Evolutionary conservation across 2,113 vertebrate genomes (phyloP), one percentile per base, ranked within the genome.

Genomic region (Tetraodon nigroviridis): DNA sequence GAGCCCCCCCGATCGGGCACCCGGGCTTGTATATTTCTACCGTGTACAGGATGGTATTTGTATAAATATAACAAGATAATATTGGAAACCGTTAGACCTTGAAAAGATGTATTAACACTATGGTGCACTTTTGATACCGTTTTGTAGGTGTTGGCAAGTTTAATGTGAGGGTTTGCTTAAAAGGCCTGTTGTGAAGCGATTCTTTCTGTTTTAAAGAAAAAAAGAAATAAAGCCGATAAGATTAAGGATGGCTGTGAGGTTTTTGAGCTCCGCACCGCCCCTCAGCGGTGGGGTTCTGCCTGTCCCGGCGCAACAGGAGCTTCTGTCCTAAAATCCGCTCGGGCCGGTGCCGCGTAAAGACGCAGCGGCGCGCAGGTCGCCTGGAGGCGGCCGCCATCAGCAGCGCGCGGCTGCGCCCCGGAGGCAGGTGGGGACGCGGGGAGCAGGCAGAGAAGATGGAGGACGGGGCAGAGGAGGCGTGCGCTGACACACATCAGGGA

Each of bases 51-150:
- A 92, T 90, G 85, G 79, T 94, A 92, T 92, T 92, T 92, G 91
- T 92, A 92, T 92, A 90, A 92, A 92, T 90, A 90, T 89, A 79
- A 89, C 78, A 80, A 86, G 67, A 87, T 87, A 87, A 78, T 86
- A 88, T 88, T 86, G 87, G 80, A 85, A 80, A 82, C 84, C 64
- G 76, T 89, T 87, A 85, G 84, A 82, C 71, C 80, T 81, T 85
- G 85, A 90, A 69, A 87, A 90, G 85, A 90, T 82, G 89, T 91
- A 91, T 90, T 90, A 88, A 91, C 89, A 91, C 90, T 90, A 92
- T 89, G 91, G 90, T 92, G 91, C 91, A 92, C 91, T 92, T 92
- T 92, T 92, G 91, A 92, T 92, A 92, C 91, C 78, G 91, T 92
- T 92, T 92, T 92, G 89, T 92, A 92, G 89, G 90, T 91, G 90